Conservation (phyloP, 2,888 invertebrate species). For the Odontocerum albicorne region DNA sequence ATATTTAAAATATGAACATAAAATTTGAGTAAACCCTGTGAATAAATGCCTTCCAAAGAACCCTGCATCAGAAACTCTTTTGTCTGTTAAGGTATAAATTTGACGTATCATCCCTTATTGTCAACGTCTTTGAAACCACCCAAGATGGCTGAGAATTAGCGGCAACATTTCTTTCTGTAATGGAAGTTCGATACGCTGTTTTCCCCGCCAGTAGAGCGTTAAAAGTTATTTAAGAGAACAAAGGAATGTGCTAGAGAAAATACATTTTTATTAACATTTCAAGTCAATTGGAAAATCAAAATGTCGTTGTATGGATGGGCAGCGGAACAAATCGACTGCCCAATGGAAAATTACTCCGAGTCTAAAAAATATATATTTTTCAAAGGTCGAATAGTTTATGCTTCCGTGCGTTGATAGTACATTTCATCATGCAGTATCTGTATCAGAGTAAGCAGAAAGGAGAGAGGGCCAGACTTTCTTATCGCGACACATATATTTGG, state of each 20-base stretch:
- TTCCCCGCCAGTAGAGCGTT: constrained; percentile 14
- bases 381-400: too few relatives aligned
- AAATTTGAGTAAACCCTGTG: constrained; percentile 10
- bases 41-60: constrained; percentile 19
- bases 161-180: constrained; percentile 24
- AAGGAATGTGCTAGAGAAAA: constrained; percentile 13
- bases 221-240: constrained; percentile 19
- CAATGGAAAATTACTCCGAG: neutral
- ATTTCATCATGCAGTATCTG: too few relatives aligned
- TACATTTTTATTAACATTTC: constrained; percentile 14
- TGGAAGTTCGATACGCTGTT: constrained; percentile 6
- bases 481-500: too few relatives aligned
- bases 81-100: constrained; percentile 32
- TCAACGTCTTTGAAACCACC: constrained; percentile 23
- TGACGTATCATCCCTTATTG: constrained; percentile 36
- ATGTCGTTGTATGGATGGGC: neutral
- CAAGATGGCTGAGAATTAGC: constrained; percentile 31
- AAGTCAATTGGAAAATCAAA: constrained; percentile 22
- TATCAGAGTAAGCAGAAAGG: too few relatives aligned
- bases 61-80: constrained; percentile 28
- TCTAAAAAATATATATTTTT: neutral
- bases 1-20: too few relatives aligned
- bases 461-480: too few relatives aligned
- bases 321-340: neutral
- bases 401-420: too few relatives aligned